A percentile compares a stretch with the other conserved stretches of the same genome.
Evolutionary conservation across 2,888 invertebrate genomes (phyloP).

Genomic region (Phytoseiulus persimilis): DNA sequence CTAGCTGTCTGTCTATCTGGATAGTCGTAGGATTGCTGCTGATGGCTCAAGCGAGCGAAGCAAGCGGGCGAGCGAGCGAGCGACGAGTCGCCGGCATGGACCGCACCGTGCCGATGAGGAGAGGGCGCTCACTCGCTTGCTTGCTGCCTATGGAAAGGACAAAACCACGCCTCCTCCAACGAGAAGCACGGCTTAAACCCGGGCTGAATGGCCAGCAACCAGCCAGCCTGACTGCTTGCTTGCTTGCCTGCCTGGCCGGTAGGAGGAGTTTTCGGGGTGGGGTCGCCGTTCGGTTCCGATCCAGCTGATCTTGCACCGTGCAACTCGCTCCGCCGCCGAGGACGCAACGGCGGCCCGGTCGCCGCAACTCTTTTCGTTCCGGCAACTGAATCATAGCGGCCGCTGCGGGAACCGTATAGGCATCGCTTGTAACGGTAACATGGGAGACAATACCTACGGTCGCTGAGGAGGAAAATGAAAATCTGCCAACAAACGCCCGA

Average conservation of each 20-base stretch:
- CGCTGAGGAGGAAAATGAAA: too few species aligned
- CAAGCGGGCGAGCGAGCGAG: not conserved
- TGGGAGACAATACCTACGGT: too few species aligned
- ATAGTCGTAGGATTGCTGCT: not conserved
- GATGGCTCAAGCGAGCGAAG: slow-evolving; percentile 5
- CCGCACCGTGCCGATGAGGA: slow-evolving; percentile 5
- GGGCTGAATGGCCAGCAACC: not conserved
- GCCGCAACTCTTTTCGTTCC: too few species aligned
- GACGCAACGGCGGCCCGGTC: not conserved
- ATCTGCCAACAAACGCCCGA: too few species aligned
- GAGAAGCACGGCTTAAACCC: not conserved
- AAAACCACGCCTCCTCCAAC: not conserved
- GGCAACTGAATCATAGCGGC: too few species aligned
- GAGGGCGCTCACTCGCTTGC: slow-evolving; percentile 5
- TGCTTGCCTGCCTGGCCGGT: not conserved
- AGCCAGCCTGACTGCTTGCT: not conserved
- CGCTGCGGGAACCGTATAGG: too few species aligned
- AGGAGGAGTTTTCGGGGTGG: slow-evolving; percentile 5
- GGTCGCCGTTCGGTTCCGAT: not conserved
- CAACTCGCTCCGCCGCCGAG: not conserved
- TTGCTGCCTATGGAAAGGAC: not conserved
- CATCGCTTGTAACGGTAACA: too few species aligned
- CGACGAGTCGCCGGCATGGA: not conserved
- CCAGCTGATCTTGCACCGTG: not conserved
- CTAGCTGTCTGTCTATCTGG: not conserved